Evolutionary conservation across 1,140 invertebrate species (phyloP), one percentile per base, ranked within the genome.

Genomic region (Trypoxylus dichotomus): DNA sequence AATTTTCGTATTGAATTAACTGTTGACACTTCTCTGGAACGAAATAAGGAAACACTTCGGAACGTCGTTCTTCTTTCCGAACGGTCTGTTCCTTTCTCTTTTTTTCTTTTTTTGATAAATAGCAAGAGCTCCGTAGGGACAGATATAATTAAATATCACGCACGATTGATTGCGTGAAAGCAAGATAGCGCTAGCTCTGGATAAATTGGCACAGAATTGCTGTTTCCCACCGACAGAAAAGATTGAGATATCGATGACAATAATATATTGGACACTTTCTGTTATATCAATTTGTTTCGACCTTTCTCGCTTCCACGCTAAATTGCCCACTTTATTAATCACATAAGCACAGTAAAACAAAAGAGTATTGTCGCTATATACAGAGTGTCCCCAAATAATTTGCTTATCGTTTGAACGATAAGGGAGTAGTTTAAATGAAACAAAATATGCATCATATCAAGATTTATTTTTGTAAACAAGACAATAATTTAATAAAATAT

Each of bases 131-230:
- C 60, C 60, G 19, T 13, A 25, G 60, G 19, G 60, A 63, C 60
- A 63, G 60, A 63, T 63, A 63, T 63, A 63, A 63, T 63, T 63
- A 63, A 63, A 63, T 63, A 63, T 63, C 60, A 27, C 60, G 60
- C 60, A 63, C 60, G 21, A 63, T 63, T 63, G 60, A 63, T 63
- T 19, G 60, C 60, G 60, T 25, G 60, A 63, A 63, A 63, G 60
- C 21, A 63, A 63, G 60, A 63, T 19, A 63, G 25, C 60, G 25
- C 60, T 63, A 27, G 32, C 21, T 63, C 24, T 63, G 25, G 60
- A 19, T 24, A 63, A 63, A 63, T 63, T 63, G 60, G 60, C 10
- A 11, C 60, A 19, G 25, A 63, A 63, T 63, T 63, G 60, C n/a
- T 63, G 21, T 63, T 63, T 27, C 10, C 60, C 19, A 63, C 60